Conservation (phyloP, 2,113 vertebrate species). For the Formicarius rufipectus region DNA sequence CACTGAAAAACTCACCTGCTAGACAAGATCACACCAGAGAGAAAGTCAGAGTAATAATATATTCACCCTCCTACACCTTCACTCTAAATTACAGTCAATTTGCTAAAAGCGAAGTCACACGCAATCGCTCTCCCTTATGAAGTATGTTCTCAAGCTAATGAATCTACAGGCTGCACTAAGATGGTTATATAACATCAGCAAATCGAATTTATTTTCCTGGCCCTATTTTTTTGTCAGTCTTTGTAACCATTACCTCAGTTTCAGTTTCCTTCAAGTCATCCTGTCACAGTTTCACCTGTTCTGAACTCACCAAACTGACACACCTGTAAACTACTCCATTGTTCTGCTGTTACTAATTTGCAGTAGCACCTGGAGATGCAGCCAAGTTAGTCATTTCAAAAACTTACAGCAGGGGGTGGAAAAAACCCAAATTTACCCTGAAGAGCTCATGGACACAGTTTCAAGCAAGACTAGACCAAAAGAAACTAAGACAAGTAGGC, state of each 20-base stretch:
- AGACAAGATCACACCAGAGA: background rate
- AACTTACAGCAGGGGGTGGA: accelerated
- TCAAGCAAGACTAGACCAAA: background rate
- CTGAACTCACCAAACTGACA: background rate
- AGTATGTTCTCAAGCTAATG: constrained; percentile 14
- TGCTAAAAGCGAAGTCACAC: constrained; percentile 29
- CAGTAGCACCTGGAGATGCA: background rate
- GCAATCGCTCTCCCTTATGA: background rate
- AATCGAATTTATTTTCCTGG: constrained; percentile 12
- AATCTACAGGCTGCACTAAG: background rate
- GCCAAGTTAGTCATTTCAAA: background rate
- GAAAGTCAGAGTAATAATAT: constrained; percentile 15
- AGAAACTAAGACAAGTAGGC: background rate
- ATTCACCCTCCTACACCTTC: constrained; percentile 30
- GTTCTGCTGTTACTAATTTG: background rate
- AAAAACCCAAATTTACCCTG: background rate
- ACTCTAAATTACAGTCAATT: constrained; percentile 31
- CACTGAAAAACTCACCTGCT: background rate
- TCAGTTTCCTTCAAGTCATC: background rate
- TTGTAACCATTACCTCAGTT: background rate
- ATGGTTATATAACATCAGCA: constrained; percentile 19
- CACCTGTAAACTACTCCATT: background rate
- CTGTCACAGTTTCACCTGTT: constrained; percentile 17
- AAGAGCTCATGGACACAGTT: accelerated
- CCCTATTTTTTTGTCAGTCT: constrained; percentile 10